phyloP scores from a whole-genome alignment of 2,797 vertebrate genomes.

The Argya squamiceps region DNA sequence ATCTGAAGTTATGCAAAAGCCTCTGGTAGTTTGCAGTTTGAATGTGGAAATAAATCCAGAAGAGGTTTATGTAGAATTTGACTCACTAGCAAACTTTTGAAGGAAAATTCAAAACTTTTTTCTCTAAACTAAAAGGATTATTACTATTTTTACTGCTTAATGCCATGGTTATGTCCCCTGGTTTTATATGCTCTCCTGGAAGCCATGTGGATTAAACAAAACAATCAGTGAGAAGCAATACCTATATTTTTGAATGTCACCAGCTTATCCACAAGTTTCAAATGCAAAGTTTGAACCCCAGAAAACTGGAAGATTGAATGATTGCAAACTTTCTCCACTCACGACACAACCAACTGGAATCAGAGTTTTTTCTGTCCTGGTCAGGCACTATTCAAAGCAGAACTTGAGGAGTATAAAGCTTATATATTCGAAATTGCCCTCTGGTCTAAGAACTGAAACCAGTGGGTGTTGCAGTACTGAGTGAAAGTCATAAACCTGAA shows the following conservation, averaged over 20 bases:
- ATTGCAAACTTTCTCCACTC: background rate
- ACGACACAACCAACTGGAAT: background rate
- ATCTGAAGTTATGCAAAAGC: conserved; percentile 26
- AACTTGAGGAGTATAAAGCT: background rate
- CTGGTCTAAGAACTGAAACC: background rate
- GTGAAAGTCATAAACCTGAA: background rate
- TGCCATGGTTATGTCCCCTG: background rate
- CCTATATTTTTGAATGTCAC: background rate
- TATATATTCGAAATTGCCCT: background rate
- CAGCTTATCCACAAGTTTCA: background rate
- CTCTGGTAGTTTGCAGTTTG: background rate
- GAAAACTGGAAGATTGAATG: background rate
- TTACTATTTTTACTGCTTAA: background rate
- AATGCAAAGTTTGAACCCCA: background rate
- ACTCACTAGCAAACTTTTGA: background rate
- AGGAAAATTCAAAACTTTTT: background rate
- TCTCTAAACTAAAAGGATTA: background rate
- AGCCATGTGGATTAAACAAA: background rate
- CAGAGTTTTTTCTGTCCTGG: background rate
- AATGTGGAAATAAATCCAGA: background rate
- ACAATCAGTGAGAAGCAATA: background rate
- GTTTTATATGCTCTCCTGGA: background rate
- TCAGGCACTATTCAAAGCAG: background rate
- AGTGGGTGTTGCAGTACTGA: background rate
- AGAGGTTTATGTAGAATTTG: background rate